phyloP scores from a whole-genome alignment of 2,888 invertebrate genomes.

The Apamea crenata region DNA sequence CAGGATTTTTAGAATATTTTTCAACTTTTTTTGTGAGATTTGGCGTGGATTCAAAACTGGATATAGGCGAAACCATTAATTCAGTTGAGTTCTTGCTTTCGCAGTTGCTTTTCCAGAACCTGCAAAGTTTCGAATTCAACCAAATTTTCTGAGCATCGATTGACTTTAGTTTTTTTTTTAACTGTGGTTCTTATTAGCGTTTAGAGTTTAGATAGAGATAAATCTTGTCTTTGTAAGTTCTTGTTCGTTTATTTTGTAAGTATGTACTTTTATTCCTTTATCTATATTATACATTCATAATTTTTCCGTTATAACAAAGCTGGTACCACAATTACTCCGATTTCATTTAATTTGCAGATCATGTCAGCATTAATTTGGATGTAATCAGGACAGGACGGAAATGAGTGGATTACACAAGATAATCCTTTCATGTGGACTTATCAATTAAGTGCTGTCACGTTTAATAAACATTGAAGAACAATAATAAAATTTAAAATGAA shows the following conservation, averaged over 20 bases:
- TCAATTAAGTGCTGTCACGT: constrained; percentile 57
- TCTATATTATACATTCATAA: background rate
- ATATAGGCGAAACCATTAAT: background rate
- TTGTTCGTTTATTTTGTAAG: background rate
- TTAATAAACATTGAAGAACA: constrained; percentile 28
- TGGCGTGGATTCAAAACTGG: constrained; percentile 3
- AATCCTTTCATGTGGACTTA: constrained; percentile 49
- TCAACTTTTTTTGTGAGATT: background rate
- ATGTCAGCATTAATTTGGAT: constrained; percentile 44
- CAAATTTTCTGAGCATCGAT: too few species aligned
- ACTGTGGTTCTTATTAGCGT: too few species aligned
- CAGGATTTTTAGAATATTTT: constrained; percentile 30
- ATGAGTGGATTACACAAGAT: constrained; percentile 47
- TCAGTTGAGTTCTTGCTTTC: background rate
- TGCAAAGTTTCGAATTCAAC: background rate
- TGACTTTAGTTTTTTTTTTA: too few species aligned
- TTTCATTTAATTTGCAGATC: constrained; percentile 39
- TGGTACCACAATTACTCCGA: background rate
- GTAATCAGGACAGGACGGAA: constrained; percentile 50
- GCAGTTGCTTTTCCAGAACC: background rate
- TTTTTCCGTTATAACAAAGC: background rate
- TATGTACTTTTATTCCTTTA: background rate
- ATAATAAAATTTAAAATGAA: constrained; percentile 6
- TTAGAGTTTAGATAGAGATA: background rate
- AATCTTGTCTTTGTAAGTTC: background rate